Evolutionary conservation across 1,140 invertebrate species (phyloP).

Genomic region (Orchestia grillus): DNA sequence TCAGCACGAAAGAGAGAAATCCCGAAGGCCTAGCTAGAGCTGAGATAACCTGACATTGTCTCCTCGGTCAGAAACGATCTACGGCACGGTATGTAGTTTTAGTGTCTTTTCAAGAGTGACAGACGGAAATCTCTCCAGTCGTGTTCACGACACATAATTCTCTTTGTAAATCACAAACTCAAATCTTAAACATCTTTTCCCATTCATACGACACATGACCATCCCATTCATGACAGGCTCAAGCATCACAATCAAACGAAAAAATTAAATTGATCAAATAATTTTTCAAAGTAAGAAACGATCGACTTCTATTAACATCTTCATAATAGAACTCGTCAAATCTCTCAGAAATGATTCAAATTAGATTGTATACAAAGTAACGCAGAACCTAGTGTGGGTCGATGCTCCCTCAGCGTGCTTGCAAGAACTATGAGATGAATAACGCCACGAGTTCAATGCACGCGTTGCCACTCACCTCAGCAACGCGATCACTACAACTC

Average conservation of each 20-base stretch:
- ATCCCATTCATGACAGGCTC: not conserved
- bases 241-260: not conserved
- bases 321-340: not conserved
- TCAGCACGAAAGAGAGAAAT: too few relatives aligned
- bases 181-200: not conserved
- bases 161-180: not conserved
- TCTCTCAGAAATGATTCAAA: not conserved
- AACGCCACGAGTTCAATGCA: conserved; percentile 42
- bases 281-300: not conserved
- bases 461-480: conserved; percentile 54
- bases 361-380: not conserved
- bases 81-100: too few relatives aligned
- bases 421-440: not conserved
- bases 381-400: not conserved
- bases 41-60: too few relatives aligned
- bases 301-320: not conserved
- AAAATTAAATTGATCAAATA: not conserved
- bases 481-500: not conserved
- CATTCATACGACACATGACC: not conserved
- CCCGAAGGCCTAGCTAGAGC: too few relatives aligned
- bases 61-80: too few relatives aligned
- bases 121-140: too few relatives aligned
- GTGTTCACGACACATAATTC: not conserved
- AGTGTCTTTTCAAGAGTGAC: too few relatives aligned
- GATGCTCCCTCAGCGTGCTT: conserved; percentile 37